Conservation (phyloP, 2,888 invertebrate genomes). For the Crioceris asparagi region DNA sequence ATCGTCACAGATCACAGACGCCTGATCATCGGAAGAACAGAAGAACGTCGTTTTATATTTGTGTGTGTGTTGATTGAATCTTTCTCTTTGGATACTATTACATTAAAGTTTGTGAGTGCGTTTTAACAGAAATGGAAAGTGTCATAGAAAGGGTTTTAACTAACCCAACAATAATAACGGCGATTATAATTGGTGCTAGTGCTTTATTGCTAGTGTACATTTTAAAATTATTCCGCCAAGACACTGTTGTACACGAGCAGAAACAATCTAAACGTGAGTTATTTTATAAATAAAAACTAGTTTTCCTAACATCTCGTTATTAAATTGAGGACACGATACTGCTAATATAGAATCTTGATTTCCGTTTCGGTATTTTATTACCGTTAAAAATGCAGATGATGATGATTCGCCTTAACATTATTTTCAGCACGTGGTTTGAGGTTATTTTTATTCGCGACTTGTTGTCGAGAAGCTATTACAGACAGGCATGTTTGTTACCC, state of each 20-base stretch:
- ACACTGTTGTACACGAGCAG: constrained; percentile 17
- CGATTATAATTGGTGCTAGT: constrained; percentile 28
- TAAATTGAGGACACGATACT: no score
- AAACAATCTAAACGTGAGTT: constrained; percentile 25
- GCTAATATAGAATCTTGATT: no score
- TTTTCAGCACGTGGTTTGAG: no score
- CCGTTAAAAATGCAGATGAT: no score
- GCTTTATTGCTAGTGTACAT: constrained; percentile 29
- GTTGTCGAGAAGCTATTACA: no score
- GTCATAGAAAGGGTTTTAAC: constrained; percentile 27
- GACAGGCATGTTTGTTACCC: no score
- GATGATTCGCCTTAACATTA: no score
- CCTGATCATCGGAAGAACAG: constrained; percentile 10
- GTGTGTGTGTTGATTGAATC: constrained; percentile 10
- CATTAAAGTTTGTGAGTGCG: no score
- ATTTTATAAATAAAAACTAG: no score
- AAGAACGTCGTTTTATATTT: constrained; percentile 10
- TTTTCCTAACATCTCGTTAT: no score
- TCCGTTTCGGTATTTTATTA: no score
- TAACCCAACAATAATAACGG: constrained; percentile 25
- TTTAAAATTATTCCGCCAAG: constrained; percentile 26
- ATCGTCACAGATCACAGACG: constrained; percentile 10
- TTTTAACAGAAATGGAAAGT: constrained; percentile 26
- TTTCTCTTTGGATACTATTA: background rate
- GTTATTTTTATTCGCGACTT: no score